phyloP scores from a whole-genome alignment of 2,797 vertebrate species.

The Myotis myotis region DNA sequence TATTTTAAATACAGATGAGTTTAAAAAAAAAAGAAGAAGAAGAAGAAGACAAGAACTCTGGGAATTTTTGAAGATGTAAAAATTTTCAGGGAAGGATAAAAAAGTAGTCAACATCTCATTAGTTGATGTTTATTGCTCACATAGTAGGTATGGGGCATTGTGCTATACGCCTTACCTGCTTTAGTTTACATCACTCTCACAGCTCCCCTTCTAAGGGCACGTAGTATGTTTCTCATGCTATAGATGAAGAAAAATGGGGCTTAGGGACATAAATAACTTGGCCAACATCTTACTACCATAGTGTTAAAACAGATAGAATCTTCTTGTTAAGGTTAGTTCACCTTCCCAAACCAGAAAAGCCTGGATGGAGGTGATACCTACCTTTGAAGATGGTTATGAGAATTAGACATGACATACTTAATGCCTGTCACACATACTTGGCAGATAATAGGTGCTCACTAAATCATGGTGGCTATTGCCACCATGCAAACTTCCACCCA shows the following conservation, averaged over 20 bases:
- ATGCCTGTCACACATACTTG: neutral
- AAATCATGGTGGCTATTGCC: neutral
- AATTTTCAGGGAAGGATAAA: neutral
- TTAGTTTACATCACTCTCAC: neutral
- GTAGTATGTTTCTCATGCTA: neutral
- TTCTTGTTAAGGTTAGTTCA: neutral
- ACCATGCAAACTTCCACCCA: neutral
- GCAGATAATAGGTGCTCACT: neutral
- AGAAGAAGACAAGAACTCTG: neutral
- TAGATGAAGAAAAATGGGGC: neutral
- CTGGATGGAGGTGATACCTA: neutral
- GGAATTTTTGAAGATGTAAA: neutral
- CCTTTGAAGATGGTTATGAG: neutral
- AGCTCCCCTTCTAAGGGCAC: neutral
- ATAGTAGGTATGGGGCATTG: accelerated
- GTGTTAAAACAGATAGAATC: neutral
- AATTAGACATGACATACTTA: neutral
- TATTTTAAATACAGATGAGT: neutral
- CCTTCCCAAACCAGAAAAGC: neutral
- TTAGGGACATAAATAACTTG: neutral
- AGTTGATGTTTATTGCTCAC: neutral
- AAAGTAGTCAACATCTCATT: neutral
- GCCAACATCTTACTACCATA: neutral
- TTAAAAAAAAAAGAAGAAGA: neutral
- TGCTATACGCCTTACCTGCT: accelerated